These are phyloP conservation scores for Drosophila parabipectinata DNA, from an alignment of 1,140 invertebrate species.

Conservation along the genomic window DNA sequence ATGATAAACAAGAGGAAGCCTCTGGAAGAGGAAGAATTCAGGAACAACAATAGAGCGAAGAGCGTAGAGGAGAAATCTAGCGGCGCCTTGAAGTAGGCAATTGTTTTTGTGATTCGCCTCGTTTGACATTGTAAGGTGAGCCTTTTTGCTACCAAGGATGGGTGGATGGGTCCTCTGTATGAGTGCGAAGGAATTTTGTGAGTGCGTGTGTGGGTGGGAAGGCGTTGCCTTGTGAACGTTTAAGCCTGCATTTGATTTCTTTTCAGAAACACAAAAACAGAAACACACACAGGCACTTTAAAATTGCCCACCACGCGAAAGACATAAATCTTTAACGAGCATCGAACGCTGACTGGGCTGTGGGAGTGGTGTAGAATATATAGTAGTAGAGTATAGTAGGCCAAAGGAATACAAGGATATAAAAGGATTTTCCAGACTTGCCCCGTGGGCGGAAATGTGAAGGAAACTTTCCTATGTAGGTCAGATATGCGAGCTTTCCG, in stretches of 20 bases:
- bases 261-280: slow-evolving; percentile 11
- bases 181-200: background rate
- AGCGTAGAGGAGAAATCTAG: slow-evolving; percentile 8
- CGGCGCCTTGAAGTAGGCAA: slow-evolving; percentile 63
- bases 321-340: slow-evolving; percentile 73
- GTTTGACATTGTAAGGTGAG: slow-evolving; percentile 44
- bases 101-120: slow-evolving; percentile 57
- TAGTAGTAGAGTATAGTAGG: too few species aligned
- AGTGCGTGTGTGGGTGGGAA: slow-evolving; percentile 8
- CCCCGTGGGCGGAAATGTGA: slow-evolving; percentile 4
- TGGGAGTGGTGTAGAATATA: background rate
- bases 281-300: slow-evolving; percentile 44
- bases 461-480: slow-evolving; percentile 25
- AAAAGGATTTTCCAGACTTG: background rate
- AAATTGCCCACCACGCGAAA: slow-evolving; percentile 50
- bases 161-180: background rate
- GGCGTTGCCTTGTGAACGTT: slow-evolving; percentile 29
- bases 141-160: background rate
- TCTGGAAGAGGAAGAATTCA: background rate
- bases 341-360: slow-evolving; percentile 15
- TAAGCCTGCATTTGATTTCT: slow-evolving; percentile 57
- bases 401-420: background rate
- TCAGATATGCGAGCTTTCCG: slow-evolving; percentile 14
- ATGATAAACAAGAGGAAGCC: slow-evolving; percentile 47
- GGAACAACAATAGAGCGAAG: slow-evolving; percentile 23